Conservation (phyloP, 2,113 vertebrate species). For the Limanda limanda region DNA sequence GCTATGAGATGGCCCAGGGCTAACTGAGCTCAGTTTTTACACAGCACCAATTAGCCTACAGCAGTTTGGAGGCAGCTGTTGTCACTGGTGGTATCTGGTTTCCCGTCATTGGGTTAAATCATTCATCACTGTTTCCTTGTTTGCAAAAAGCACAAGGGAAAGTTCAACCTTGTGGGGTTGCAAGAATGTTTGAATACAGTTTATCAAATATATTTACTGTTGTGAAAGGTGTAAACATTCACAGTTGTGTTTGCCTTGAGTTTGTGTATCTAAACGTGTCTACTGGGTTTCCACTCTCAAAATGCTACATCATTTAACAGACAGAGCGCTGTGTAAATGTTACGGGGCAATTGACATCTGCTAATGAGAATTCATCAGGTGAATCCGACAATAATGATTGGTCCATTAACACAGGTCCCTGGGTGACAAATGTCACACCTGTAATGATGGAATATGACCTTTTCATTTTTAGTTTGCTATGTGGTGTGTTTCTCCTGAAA, state of each 20-base stretch:
- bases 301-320: constrained; percentile 28
- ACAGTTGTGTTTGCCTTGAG: constrained; percentile 21
- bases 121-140: constrained; percentile 36
- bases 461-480: not conserved
- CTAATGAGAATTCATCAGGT: constrained; percentile 62
- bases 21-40: constrained; percentile 49
- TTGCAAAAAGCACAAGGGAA: constrained; percentile 11
- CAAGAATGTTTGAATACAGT: not conserved
- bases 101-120: constrained; percentile 46
- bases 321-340: constrained; percentile 23
- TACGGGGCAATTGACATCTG: constrained; percentile 23
- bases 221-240: not conserved
- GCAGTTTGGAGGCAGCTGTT: constrained; percentile 56
- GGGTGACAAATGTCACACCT: constrained; percentile 47
- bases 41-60: constrained; percentile 58
- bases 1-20: constrained; percentile 56
- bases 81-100: constrained; percentile 28
- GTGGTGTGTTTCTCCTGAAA: constrained; percentile 5
- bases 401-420: constrained; percentile 42
- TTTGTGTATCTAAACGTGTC: constrained; percentile 5
- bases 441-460: constrained; percentile 10
- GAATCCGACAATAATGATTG: constrained; percentile 52
- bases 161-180: not conserved
- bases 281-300: constrained; percentile 10
- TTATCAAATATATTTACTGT: not conserved